These are phyloP conservation scores for Tachuris rubrigastra DNA, from an alignment of 2,113 vertebrate genomes.

Conservation along the genomic window DNA sequence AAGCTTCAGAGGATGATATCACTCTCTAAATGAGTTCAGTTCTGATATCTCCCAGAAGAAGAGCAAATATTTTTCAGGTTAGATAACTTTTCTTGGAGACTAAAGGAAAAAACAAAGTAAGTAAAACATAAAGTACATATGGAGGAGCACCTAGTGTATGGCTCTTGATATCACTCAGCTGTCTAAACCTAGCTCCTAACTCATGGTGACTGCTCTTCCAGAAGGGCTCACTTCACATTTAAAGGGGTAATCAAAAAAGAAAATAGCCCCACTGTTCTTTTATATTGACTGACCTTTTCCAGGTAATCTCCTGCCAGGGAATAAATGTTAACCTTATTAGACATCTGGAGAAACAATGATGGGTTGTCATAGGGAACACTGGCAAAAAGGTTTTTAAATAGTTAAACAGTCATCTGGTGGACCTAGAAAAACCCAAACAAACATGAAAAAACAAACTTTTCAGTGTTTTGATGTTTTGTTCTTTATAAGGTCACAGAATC, in stretches of 20 bases:
- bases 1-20: not conserved
- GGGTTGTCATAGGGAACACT: not conserved
- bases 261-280: not conserved
- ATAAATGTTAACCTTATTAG: not conserved
- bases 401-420: not conserved
- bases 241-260: not conserved
- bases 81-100: not conserved
- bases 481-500: not conserved
- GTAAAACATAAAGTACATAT: not conserved
- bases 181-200: not conserved
- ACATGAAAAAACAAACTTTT: not conserved
- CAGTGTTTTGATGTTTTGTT: not conserved
- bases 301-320: not conserved
- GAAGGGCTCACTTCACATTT: not conserved
- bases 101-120: not conserved
- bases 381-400: not conserved
- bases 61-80: not conserved
- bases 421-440: not conserved
- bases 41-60: constrained; percentile 6
- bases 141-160: accelerated
- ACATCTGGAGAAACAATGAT: not conserved
- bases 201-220: not conserved
- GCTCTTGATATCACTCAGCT: not conserved
- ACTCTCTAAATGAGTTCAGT: constrained; percentile 13
- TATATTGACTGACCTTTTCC: not conserved